Evolutionary conservation across 2,888 invertebrate genomes (phyloP).

Genomic region (Strigamia maritima): DNA sequence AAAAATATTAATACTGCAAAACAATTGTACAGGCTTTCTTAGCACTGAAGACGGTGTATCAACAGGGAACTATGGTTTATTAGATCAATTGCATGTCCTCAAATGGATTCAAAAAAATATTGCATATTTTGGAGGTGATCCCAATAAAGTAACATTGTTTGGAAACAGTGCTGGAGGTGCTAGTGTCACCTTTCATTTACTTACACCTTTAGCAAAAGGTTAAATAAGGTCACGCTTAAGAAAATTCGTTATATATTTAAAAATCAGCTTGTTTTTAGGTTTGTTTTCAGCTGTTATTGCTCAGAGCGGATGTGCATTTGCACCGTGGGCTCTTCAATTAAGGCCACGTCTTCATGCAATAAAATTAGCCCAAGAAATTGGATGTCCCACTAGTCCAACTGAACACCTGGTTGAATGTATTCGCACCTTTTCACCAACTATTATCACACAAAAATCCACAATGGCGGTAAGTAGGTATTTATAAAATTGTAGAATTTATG

Average conservation of each 20-base stretch:
- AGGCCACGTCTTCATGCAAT: conserved; percentile 49
- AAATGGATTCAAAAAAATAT: conserved; percentile 59
- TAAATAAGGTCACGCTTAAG: background rate
- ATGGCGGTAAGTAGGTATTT: conserved; percentile 39
- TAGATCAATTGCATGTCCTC: conserved; percentile 57
- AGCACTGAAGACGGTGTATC: conserved; percentile 62
- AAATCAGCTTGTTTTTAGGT: conserved; percentile 45
- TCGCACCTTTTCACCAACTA: conserved; percentile 46
- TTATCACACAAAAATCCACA: conserved; percentile 45
- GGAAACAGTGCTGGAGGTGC: conserved; percentile 60
- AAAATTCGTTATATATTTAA: background rate
- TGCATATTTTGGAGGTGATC: conserved; percentile 57
- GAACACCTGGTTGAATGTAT: conserved; percentile 49
- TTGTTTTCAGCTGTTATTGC: conserved; percentile 57
- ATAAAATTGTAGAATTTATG: background rate
- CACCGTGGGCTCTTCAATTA: conserved; percentile 55
- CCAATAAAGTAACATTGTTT: conserved; percentile 56
- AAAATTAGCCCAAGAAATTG: conserved; percentile 47
- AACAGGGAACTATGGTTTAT: conserved; percentile 63
- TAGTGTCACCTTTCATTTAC: conserved; percentile 43
- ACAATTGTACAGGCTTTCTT: conserved; percentile 56
- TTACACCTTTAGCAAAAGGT: background rate
- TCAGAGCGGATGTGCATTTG: conserved; percentile 58
- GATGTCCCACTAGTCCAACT: conserved; percentile 47
- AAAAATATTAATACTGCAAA: background rate